phyloP scores from a whole-genome alignment of 2,888 invertebrate genomes.

The Sericinus montela region DNA sequence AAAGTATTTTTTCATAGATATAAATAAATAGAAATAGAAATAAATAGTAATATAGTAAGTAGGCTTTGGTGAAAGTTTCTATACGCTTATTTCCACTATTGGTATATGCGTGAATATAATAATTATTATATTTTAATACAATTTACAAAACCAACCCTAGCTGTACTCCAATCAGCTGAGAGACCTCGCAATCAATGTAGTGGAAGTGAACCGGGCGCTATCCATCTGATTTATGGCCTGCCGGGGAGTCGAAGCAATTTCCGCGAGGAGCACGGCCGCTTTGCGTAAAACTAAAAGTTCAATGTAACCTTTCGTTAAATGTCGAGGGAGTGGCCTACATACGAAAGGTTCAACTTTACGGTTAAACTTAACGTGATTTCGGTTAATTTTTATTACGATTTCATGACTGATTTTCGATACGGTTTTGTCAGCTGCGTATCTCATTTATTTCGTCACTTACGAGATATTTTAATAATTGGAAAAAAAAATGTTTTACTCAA shows the following conservation, averaged over 20 bases:
- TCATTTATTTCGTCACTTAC: too few species aligned
- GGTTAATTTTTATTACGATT: slow-evolving; percentile 1
- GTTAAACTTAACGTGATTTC: slow-evolving; percentile 12
- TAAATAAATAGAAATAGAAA: too few species aligned
- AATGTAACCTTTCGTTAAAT: slow-evolving; percentile 40
- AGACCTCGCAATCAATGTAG: slow-evolving; percentile 21
- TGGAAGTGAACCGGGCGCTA: slow-evolving; percentile 27
- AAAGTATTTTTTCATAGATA: too few species aligned
- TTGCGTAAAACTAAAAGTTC: slow-evolving; percentile 37
- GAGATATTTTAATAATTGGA: too few species aligned
- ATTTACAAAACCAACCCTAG: not conserved
- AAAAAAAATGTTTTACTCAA: too few species aligned
- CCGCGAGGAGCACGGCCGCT: slow-evolving; percentile 7
- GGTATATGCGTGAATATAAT: too few species aligned
- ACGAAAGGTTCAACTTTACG: slow-evolving; percentile 25
- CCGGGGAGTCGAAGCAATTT: slow-evolving; percentile 21
- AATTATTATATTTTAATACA: too few species aligned
- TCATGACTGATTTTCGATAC: not conserved
- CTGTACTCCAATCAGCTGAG: not conserved
- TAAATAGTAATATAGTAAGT: too few species aligned
- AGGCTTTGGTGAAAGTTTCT: too few species aligned
- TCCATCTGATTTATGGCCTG: slow-evolving; percentile 29
- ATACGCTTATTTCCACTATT: too few species aligned
- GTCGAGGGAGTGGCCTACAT: slow-evolving; percentile 31
- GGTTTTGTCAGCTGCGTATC: not conserved